Evolutionary conservation across 2,888 invertebrate species (phyloP).

Genomic region (Drosophila nr. perissopoda): DNA sequence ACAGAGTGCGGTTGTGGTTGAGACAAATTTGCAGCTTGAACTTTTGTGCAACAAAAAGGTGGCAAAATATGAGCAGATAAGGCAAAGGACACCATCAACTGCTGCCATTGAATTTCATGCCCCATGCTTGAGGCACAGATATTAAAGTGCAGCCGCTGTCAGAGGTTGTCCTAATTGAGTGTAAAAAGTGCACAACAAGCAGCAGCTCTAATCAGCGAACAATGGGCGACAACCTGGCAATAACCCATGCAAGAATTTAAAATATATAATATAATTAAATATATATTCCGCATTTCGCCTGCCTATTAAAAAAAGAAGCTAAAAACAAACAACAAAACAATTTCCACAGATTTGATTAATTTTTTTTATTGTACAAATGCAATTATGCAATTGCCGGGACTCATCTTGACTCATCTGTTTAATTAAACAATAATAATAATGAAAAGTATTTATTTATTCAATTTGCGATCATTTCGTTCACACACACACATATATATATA

Average conservation of each 20-base stretch:
- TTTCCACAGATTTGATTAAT: background rate
- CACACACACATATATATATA: no score
- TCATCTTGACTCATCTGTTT: background rate
- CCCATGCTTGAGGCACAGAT: slow-evolving; percentile 22
- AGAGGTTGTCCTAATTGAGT: slow-evolving; percentile 46
- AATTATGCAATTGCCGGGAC: background rate
- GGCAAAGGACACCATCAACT: slow-evolving; percentile 43
- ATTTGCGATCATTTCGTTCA: background rate
- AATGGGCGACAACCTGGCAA: slow-evolving; percentile 20
- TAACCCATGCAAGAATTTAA: background rate
- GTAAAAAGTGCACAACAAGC: slow-evolving; percentile 36
- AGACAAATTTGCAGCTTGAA: slow-evolving; percentile 49
- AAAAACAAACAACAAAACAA: background rate
- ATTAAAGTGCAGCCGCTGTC: slow-evolving; percentile 8
- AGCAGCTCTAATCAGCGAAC: slow-evolving; percentile 20
- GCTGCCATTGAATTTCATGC: slow-evolving; percentile 43
- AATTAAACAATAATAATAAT: background rate
- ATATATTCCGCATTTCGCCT: background rate
- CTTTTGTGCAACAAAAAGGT: slow-evolving; percentile 38
- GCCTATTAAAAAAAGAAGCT: background rate
- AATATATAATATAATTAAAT: no score
- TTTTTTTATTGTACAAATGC: background rate
- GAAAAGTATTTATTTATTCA: background rate
- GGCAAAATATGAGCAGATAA: slow-evolving; percentile 16
- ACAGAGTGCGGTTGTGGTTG: background rate